Conservation (phyloP, 1,140 invertebrate genomes). For the Elymnias hypermnestra region DNA sequence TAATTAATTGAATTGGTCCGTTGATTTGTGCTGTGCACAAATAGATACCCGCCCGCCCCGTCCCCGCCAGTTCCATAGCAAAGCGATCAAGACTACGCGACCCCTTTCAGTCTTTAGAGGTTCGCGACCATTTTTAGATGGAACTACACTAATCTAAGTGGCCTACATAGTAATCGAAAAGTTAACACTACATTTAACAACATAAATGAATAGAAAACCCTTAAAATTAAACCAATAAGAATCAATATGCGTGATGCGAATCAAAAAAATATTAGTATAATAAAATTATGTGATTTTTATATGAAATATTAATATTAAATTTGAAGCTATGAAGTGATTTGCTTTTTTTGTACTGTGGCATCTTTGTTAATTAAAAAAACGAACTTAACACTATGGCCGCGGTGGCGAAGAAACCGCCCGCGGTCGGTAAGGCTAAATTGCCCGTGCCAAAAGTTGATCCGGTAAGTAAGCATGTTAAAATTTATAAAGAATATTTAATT, state of each 20-base stretch:
- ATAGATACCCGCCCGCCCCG: constrained; percentile 56
- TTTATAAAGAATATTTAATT: background rate
- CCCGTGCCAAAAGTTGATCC: constrained; percentile 25
- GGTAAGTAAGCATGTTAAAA: constrained; percentile 25
- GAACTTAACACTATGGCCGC: constrained; percentile 51
- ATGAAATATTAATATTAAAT: constrained; percentile 9
- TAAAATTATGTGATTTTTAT: background rate
- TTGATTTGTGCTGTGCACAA: constrained; percentile 73
- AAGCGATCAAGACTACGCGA: constrained; percentile 43
- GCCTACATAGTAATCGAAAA: constrained; percentile 34
- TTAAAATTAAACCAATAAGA: background rate
- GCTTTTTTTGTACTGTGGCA: constrained; percentile 56
- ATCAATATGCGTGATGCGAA: background rate
- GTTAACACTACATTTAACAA: background rate
- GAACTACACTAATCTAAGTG: constrained; percentile 56
- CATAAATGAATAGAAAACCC: constrained; percentile 2
- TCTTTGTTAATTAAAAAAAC: constrained; percentile 44
- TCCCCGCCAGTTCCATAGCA: constrained; percentile 33
- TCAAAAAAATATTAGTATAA: background rate
- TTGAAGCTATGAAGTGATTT: constrained; percentile 1
- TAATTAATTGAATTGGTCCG: constrained; percentile 75
- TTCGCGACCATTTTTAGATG: constrained; percentile 71
- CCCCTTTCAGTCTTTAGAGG: constrained; percentile 71
- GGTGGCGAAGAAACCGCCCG: constrained; percentile 42
- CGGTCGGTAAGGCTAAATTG: constrained; percentile 13